Evolutionary conservation across 2,797 vertebrate species (phyloP), one percentile per base, ranked within the genome.

Genomic region (Mastacembelus armatus): DNA sequence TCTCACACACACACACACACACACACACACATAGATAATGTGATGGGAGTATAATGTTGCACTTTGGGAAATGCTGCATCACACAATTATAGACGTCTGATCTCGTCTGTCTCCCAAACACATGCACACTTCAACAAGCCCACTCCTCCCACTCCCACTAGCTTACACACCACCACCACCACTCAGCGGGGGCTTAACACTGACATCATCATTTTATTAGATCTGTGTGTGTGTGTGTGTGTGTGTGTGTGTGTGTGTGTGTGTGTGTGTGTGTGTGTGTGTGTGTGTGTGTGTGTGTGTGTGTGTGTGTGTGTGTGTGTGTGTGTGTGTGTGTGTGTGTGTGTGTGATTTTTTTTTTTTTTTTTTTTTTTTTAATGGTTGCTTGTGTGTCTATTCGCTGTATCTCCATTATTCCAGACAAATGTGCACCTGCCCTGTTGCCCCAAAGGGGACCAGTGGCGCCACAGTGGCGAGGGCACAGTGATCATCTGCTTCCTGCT

Each of bases 121-220:
- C 64, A 45, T 36, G 45, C 55, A 39, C 33, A 42, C 19, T 22
- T 57, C n/a, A 76, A 70, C 80, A 64, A 57, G 43, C 69, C 61
- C 66, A 67, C 71, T 70, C 68, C 49, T 64, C 65, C 48, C 48
- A 43, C 75, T 42, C 60, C 73, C 68, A 78, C 66, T 49, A 45
- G 59, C 65, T 52, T 66, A 78, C 73, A 57, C 73, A 65, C 71
- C 66, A 58, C 21, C 32, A 55, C 21, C 32, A 11, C 77, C 80
- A 89, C 93, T 59, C 91, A 92, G 86, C 77, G 88, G 93, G 81
- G 84, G 78, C 75, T 78, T 80, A 74, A 78, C 52, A 84, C 92
- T 96, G 93, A 95, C 95, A 94, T 96, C 95, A 95, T 91, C 93
- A 90, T 92, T 81, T 87, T 92, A 85, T 84, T 91, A 78, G 83